phyloP scores from a whole-genome alignment of 2,888 invertebrate genomes.

The Drosophila paucipuncta region DNA sequence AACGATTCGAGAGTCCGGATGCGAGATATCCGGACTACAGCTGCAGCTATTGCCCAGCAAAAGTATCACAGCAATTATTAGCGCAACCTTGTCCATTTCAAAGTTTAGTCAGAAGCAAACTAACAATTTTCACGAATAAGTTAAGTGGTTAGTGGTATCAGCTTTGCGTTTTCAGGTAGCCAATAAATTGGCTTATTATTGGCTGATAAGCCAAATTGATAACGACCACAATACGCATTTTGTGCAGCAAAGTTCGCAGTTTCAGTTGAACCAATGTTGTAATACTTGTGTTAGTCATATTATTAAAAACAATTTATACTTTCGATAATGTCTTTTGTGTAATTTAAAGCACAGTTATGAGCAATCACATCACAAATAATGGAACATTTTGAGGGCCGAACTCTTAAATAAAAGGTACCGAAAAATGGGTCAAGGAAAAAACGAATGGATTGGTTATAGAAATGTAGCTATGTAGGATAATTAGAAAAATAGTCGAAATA shows the following conservation, averaged over 20 bases:
- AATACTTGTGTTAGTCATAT: neutral
- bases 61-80: slow-evolving; percentile 15
- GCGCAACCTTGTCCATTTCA: slow-evolving; percentile 46
- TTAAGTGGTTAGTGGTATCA: slow-evolving; percentile 3
- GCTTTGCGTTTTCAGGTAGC: neutral
- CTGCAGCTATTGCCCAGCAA: slow-evolving; percentile 20
- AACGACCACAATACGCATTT: slow-evolving; percentile 16
- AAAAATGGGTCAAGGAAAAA: neutral
- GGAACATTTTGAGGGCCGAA: neutral
- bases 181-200: slow-evolving; percentile 17
- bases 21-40: slow-evolving; percentile 3
- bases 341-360: neutral
- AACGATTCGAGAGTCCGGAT: slow-evolving; percentile 62
- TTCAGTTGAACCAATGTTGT: neutral
- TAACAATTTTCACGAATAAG: slow-evolving; percentile 11
- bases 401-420: neutral
- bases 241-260: slow-evolving; percentile 1
- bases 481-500: neutral
- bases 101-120: slow-evolving; percentile 37
- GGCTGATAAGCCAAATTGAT: slow-evolving; percentile 41
- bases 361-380: neutral
- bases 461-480: neutral
- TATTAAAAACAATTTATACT: neutral
- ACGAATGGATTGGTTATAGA: neutral
- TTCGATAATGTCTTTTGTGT: neutral